These are phyloP conservation scores for Lottia gigantea DNA, from an alignment of 2,888 invertebrate genomes.

Conservation along the genomic window DNA sequence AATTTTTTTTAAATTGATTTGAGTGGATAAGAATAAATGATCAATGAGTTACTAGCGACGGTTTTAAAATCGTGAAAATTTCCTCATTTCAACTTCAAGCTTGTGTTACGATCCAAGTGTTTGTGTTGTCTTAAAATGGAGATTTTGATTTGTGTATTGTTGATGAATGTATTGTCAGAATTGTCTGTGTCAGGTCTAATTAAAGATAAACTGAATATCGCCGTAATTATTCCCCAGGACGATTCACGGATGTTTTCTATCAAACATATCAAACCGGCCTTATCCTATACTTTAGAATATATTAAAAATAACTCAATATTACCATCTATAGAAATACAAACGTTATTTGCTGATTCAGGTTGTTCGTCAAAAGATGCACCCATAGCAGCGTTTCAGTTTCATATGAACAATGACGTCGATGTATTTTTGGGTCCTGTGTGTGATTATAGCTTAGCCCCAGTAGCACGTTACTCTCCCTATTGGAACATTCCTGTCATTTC, in stretches of 20 bases:
- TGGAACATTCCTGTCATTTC: constrained; percentile 5
- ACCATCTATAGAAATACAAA: neutral
- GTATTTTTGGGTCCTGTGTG: constrained; percentile 1
- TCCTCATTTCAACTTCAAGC: no score
- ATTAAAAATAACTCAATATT: neutral
- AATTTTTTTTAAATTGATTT: no score
- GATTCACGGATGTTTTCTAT: constrained; percentile 4
- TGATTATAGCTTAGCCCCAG: constrained; percentile 5
- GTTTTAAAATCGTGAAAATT: no score
- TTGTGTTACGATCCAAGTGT: no score
- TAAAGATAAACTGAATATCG: neutral
- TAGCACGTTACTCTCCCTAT: neutral
- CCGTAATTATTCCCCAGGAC: neutral
- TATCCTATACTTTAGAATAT: neutral
- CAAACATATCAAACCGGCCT: constrained; percentile 4
- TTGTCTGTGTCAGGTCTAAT: no score
- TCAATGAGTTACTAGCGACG: no score
- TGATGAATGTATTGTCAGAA: no score
- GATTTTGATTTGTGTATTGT: no score
- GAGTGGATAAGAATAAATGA: no score
- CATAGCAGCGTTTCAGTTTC: constrained; percentile 4
- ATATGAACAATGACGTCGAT: neutral
- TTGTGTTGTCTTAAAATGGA: no score
- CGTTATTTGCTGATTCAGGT: neutral
- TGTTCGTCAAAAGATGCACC: constrained; percentile 7